Evolutionary conservation across 2,113 vertebrate genomes (phyloP).

Genomic region (Chelonoidis abingdonii): DNA sequence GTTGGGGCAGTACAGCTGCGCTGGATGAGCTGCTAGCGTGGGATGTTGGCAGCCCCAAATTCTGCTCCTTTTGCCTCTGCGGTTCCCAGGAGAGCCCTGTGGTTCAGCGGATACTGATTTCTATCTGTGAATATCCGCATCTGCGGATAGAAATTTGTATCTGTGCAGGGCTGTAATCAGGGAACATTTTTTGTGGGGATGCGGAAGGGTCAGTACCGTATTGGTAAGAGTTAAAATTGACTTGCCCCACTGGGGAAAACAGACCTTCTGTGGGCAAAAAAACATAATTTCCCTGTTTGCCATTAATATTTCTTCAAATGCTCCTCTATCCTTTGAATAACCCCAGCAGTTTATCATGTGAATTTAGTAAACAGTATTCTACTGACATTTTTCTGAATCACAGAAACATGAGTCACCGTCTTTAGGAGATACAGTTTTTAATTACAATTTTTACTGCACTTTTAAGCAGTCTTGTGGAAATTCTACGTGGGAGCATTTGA

Average conservation of each 20-base stretch:
- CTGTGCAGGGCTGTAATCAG: too few relatives aligned
- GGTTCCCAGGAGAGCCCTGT: too few relatives aligned
- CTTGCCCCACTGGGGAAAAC: neutral
- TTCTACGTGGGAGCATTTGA: conserved; percentile 47
- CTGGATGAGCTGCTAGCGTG: too few relatives aligned
- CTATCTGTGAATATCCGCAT: too few relatives aligned
- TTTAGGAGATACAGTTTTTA: conserved; percentile 58
- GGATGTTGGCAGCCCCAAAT: too few relatives aligned
- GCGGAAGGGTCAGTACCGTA: too few relatives aligned
- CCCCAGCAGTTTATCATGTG: neutral
- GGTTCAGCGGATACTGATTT: too few relatives aligned
- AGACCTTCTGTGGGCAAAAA: neutral
- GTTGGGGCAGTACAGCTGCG: too few relatives aligned
- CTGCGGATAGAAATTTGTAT: too few relatives aligned
- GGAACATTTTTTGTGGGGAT: too few relatives aligned
- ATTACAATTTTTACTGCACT: conserved; percentile 44
- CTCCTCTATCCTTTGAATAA: neutral
- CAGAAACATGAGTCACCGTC: conserved; percentile 44
- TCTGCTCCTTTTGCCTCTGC: too few relatives aligned
- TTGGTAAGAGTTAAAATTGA: too few relatives aligned
- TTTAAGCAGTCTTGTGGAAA: conserved; percentile 48
- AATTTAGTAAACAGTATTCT: neutral
- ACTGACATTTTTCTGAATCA: conserved; percentile 20
- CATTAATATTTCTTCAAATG: neutral
- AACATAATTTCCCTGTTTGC: neutral